Percentiles rank a stretch among this genome's conserved stretches.
Conservation (phyloP, 2,113 vertebrate species). For the Lasiurus cinereus region DNA sequence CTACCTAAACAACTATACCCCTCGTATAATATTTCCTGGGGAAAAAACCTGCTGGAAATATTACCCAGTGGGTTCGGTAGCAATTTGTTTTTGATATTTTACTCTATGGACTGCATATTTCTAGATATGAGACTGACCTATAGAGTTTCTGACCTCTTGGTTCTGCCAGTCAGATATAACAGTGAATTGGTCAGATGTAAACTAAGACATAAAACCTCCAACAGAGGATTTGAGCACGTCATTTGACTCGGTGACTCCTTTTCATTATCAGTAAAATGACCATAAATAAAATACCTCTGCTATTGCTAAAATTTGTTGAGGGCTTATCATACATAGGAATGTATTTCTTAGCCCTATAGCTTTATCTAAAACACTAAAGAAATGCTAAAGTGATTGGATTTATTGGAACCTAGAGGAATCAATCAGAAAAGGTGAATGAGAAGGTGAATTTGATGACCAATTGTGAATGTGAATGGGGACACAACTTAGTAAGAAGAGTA, state of each 20-base stretch:
- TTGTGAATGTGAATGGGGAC: not conserved
- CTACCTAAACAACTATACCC: not conserved
- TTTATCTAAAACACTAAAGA: not conserved
- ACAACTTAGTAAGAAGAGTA: not conserved
- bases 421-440: not conserved
- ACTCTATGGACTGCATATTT: not conserved
- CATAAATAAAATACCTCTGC: not conserved
- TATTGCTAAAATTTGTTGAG: not conserved
- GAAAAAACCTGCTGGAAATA: not conserved
- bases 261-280: constrained; percentile 38
- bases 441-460: not conserved
- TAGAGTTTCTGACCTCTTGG: not conserved
- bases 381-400: not conserved
- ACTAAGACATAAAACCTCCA: not conserved
- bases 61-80: not conserved
- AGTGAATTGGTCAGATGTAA: not conserved
- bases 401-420: not conserved
- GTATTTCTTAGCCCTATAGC: not conserved
- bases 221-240: not conserved
- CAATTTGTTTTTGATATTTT: not conserved
- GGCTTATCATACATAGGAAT: not conserved
- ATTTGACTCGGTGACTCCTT: not conserved
- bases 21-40: not conserved
- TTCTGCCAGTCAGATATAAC: not conserved
- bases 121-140: not conserved